Evolutionary conservation across 2,113 vertebrate genomes (phyloP).

Genomic region (Struthidea cinerea): DNA sequence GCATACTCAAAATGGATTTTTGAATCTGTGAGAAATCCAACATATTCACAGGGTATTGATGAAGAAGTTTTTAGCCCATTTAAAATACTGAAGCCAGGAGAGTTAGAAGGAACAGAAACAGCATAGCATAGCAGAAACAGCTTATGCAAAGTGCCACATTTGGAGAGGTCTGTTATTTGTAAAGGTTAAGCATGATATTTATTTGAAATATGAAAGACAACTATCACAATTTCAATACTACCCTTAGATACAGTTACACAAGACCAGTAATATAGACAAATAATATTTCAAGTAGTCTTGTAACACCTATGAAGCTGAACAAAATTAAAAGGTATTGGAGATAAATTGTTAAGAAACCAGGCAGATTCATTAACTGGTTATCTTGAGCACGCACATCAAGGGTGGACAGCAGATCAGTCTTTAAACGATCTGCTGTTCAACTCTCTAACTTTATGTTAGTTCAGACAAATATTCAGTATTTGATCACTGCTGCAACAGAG

Average conservation of each 20-base stretch:
- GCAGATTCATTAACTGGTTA: not conserved
- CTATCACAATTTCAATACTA: not conserved
- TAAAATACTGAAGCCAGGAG: not conserved
- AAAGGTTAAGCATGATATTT: not conserved
- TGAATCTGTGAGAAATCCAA: not conserved
- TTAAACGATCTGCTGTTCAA: not conserved
- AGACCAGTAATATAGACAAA: not conserved
- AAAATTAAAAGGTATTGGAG: not conserved
- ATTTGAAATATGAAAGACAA: not conserved
- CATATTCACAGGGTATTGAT: not conserved
- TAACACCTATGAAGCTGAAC: not conserved
- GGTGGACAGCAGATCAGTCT: not conserved
- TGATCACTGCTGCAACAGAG: not conserved
- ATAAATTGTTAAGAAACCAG: not conserved
- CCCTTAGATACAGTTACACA: not conserved
- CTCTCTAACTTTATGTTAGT: not conserved
- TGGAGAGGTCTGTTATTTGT: not conserved
- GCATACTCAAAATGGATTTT: not conserved
- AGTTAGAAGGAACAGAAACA: not conserved
- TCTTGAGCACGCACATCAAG: no score
- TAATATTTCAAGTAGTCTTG: not conserved
- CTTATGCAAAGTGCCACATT: not conserved
- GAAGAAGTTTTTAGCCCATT: not conserved
- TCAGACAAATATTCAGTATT: not conserved
- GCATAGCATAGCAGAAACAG: not conserved